Evolutionary conservation across 1,140 invertebrate species (phyloP).

Genomic region (Pseudomyrmex sp.): DNA sequence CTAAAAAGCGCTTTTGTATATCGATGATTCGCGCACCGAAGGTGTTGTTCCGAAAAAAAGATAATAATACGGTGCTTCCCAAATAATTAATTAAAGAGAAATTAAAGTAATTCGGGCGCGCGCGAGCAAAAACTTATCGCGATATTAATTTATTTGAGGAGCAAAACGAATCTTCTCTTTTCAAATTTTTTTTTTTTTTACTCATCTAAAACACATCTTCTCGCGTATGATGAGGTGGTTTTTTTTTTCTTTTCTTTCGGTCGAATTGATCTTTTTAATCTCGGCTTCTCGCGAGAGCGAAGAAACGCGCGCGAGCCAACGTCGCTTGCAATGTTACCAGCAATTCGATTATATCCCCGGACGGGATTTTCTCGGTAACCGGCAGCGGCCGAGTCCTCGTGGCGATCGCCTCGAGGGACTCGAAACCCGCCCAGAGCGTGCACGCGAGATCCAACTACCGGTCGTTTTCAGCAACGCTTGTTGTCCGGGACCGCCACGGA

Average conservation of each 20-base stretch:
- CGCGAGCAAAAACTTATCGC: neutral
- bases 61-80: neutral
- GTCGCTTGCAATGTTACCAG: constrained; percentile 26
- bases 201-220: too few species aligned
- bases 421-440: constrained; percentile 80
- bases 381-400: constrained; percentile 76
- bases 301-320: constrained; percentile 5
- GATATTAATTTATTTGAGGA: too few species aligned
- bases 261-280: too few species aligned
- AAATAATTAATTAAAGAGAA: constrained; percentile 14
- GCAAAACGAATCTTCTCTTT: too few species aligned
- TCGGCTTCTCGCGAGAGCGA: neutral
- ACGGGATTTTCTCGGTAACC: constrained; percentile 80
- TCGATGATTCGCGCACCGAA: constrained; percentile 15
- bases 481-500: constrained; percentile 41
- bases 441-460: constrained; percentile 79
- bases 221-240: neutral
- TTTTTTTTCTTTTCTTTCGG: too few species aligned
- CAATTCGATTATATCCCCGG: constrained; percentile 69
- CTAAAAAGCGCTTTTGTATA: constrained; percentile 33
- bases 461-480: constrained; percentile 78
- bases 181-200: neutral
- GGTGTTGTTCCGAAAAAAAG: constrained; percentile 33
- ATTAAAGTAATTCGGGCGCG: neutral
- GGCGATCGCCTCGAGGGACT: constrained; percentile 79